A percentile compares a stretch with the other conserved stretches of the same genome.
Evolutionary conservation across 2,888 invertebrate genomes (phyloP).

Genomic region (Luffia ferchaultella): DNA sequence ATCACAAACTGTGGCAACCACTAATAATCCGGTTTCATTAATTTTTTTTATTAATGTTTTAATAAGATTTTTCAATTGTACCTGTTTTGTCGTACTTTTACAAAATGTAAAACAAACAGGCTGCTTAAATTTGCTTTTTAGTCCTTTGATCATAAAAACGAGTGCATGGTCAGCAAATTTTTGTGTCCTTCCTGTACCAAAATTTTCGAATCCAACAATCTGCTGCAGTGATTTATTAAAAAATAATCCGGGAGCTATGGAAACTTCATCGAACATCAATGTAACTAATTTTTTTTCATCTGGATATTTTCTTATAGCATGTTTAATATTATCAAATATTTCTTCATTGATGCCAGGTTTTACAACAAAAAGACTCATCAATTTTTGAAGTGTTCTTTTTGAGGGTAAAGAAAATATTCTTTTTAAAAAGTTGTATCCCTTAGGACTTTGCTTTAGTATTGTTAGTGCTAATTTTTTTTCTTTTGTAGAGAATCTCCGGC

Average conservation of each 20-base stretch:
- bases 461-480: not conserved
- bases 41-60: not conserved
- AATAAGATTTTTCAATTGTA: not conserved
- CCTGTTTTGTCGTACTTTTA: slow-evolving; percentile 5
- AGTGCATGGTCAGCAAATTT: slow-evolving; percentile 6
- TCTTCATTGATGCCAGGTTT: not conserved
- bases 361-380: not conserved
- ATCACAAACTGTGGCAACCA: slow-evolving; percentile 8
- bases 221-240: not conserved
- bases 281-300: not conserved
- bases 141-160: slow-evolving; percentile 4
- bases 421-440: not conserved
- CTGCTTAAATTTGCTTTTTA: slow-evolving; percentile 2
- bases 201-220: not conserved
- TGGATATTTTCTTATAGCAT: not conserved
- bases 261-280: not conserved
- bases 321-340: not conserved
- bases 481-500: not conserved
- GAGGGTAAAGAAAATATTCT: not conserved
- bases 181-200: not conserved
- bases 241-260: not conserved
- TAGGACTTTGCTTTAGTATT: not conserved
- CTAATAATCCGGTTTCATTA: not conserved
- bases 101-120: slow-evolving; percentile 4
- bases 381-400: not conserved